These are phyloP conservation scores for Neoarius graeffei DNA, from an alignment of 2,113 vertebrate genomes.

Conservation along the genomic window DNA sequence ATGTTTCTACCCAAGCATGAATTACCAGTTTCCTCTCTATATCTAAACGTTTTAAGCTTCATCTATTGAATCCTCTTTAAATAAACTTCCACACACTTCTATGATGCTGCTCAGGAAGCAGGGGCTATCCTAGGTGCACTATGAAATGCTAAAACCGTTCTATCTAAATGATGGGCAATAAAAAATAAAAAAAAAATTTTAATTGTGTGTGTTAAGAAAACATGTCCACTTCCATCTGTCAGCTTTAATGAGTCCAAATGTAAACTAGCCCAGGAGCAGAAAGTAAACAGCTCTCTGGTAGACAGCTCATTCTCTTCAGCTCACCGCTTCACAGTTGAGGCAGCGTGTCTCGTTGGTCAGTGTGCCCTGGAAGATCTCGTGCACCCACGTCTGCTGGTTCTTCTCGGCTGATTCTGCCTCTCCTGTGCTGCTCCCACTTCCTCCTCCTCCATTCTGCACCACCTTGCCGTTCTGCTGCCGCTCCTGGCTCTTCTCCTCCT, in stretches of 20 bases:
- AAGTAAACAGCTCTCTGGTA: background rate
- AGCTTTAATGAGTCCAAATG: background rate
- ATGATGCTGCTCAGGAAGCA: background rate
- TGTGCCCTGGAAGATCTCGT: slow-evolving; percentile 94
- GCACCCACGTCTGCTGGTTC: slow-evolving; percentile 87
- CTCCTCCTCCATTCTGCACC: slow-evolving; percentile 75
- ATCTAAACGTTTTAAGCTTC: background rate
- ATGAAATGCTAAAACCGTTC: background rate
- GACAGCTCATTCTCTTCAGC: slow-evolving; percentile 50
- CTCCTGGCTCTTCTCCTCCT: slow-evolving; percentile 94
- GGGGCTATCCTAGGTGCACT: background rate
- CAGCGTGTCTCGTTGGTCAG: slow-evolving; percentile 93
- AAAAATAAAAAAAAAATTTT: background rate
- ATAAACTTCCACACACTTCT: background rate
- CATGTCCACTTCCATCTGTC: background rate
- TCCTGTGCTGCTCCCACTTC: slow-evolving; percentile 68
- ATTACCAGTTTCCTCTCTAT: background rate
- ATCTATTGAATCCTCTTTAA: background rate
- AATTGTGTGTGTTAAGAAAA: background rate
- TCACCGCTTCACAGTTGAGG: slow-evolving; percentile 93
- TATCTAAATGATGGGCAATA: background rate
- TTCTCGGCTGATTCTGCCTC: slow-evolving; percentile 81
- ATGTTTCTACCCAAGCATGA: background rate
- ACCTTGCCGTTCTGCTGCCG: slow-evolving; percentile 96
- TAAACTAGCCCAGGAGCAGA: background rate